Evolutionary conservation across 2,888 invertebrate genomes (phyloP), one percentile per base, ranked within the genome.

Genomic region (Drosophila paracracens): DNA sequence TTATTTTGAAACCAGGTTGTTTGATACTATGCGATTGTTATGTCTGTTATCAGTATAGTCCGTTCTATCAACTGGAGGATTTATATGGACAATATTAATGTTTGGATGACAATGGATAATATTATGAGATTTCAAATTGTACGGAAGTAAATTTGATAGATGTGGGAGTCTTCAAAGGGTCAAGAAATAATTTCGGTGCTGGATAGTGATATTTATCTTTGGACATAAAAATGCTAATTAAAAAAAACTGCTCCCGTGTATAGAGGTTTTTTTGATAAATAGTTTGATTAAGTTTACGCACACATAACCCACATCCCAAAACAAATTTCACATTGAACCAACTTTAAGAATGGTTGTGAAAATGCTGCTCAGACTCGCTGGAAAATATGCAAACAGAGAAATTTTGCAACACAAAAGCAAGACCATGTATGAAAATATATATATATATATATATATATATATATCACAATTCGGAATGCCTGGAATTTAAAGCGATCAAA

Each of bases 221-320:
- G 27, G 2, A 27, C 2, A 27, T 27, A 7, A 31, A 31, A 31
- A 31, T 31, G 29, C 25, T 53, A 54, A 59, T 59, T 52, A 27
- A 65, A 46, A 11, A 11, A 27, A 13, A n/a, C 54, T 29, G 6
- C 7, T 4, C 51, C 40, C 50, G 57, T 36, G 25, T 33, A 35
- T 25, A 4, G n/a, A 16, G 21, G n/a, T 52, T 43, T 54, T 57
- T n/a, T 11, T 25, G 1, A 25, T 25, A 50, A 65, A 76, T 51
- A 52, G 54, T 33, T 50, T 74, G 33, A 56, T 69, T 69, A 27
- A 63, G 36, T 43, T 57, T 66, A 65, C 75, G 75, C 77, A 77
- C 50, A 57, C 5, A 38, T 57, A 59, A 50, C 65, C 25, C 31
- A 58, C 52, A 58, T 68, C 3, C 27, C 16, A 35, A 40, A 10